Percentiles rank a stretch among this genome's conserved stretches.
Evolutionary conservation across 2,888 invertebrate species (phyloP).

Genomic region (Harpagoxenus sublaevis): DNA sequence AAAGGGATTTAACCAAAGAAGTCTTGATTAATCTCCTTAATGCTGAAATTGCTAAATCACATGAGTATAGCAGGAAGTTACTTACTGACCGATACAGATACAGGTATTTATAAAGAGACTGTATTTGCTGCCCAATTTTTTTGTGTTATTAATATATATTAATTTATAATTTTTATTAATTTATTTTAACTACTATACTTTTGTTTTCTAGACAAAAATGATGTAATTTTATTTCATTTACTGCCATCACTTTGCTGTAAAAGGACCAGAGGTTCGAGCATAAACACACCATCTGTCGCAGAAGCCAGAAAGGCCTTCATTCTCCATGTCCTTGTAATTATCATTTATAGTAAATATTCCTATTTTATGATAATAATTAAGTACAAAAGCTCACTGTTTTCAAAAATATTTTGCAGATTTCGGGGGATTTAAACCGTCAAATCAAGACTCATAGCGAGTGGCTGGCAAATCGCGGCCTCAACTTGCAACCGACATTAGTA

Average conservation of each 20-base stretch:
- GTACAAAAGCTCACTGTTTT: not conserved
- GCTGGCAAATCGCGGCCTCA: not conserved
- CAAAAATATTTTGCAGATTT: constrained; percentile 4
- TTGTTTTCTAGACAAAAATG: not conserved
- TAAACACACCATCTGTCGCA: not conserved
- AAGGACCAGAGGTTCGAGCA: not conserved
- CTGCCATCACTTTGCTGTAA: not conserved
- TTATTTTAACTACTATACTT: not conserved
- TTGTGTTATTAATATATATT: too few relatives aligned
- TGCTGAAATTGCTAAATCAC: constrained; percentile 8
- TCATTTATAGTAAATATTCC: not conserved
- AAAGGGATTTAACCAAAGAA: constrained; percentile 33
- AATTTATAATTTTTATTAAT: too few relatives aligned
- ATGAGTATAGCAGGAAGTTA: constrained; percentile 15
- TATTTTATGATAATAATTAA: not conserved
- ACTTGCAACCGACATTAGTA: not conserved
- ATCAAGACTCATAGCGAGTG: not conserved
- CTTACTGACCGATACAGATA: not conserved
- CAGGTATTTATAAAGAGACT: not conserved
- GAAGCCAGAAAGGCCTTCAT: not conserved
- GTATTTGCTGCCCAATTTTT: not conserved
- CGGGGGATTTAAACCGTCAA: constrained; percentile 9
- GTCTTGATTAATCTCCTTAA: constrained; percentile 3
- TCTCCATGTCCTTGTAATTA: constrained; percentile 15
- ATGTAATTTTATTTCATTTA: constrained; percentile 8